These are phyloP conservation scores for Australoheros facetus DNA, from an alignment of 2,797 vertebrate genomes.

Conservation along the genomic window DNA sequence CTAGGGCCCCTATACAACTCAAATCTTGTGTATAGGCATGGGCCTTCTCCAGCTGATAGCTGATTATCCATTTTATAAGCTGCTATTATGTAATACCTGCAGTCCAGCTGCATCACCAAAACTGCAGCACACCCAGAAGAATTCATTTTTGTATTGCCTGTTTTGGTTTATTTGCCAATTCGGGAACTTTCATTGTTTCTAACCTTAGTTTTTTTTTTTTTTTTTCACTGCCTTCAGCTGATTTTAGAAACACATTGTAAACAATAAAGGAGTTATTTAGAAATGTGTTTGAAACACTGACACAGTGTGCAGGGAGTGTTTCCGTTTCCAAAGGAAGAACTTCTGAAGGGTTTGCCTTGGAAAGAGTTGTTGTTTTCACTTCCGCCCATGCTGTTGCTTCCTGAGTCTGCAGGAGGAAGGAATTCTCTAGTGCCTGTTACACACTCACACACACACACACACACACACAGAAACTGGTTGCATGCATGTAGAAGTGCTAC, in stretches of 20 bases:
- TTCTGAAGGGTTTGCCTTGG: constrained; percentile 59
- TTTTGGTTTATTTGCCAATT: constrained; percentile 16
- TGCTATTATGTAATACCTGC: constrained; percentile 52
- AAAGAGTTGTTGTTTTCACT: constrained; percentile 71
- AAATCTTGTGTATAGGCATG: constrained; percentile 25
- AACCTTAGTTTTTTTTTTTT: not conserved
- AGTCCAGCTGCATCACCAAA: constrained; percentile 16
- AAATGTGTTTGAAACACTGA: constrained; percentile 34
- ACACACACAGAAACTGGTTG: constrained; percentile 1
- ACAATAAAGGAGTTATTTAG: constrained; percentile 40
- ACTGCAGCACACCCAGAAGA: not conserved
- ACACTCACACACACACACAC: constrained; percentile 20
- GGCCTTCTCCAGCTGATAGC: constrained; percentile 1
- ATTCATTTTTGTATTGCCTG: not conserved
- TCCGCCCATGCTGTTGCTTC: constrained; percentile 70
- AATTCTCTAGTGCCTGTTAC: constrained; percentile 67
- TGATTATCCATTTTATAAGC: constrained; percentile 52
- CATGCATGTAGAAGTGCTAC: not conserved
- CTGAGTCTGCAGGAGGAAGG: constrained; percentile 66
- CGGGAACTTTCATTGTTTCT: constrained; percentile 15
- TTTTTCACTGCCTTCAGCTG: constrained; percentile 17
- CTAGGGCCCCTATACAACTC: not conserved
- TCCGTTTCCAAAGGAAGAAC: constrained; percentile 59
- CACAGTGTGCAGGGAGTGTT: constrained; percentile 33
- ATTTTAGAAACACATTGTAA: constrained; percentile 43